These are phyloP conservation scores for Mimumesa dahlbomi DNA, from an alignment of 2,888 invertebrate species.

Conservation along the genomic window DNA sequence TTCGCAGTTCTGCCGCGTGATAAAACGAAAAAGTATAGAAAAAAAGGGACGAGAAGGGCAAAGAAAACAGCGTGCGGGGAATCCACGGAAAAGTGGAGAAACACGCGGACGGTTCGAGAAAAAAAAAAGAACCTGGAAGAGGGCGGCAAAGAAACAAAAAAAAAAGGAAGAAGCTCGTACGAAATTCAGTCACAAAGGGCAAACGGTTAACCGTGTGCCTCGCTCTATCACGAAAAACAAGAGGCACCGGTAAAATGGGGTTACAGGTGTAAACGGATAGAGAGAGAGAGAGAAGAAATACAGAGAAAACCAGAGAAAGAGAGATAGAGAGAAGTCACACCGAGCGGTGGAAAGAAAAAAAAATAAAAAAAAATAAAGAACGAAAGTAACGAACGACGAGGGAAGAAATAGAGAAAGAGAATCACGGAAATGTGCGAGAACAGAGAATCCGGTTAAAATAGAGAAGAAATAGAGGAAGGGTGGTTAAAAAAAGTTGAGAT, in stretches of 20 bases:
- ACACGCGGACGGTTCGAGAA: not conserved
- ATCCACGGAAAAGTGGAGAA: constrained; percentile 10
- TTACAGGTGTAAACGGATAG: too few relatives aligned
- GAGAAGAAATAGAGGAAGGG: not conserved
- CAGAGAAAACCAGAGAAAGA: not conserved
- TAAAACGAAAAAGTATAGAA: constrained; percentile 8
- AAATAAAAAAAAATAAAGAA: not conserved
- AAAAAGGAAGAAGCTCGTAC: not conserved
- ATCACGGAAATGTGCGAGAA: too few relatives aligned
- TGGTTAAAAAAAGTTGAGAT: constrained; percentile 27
- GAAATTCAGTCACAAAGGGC: not conserved
- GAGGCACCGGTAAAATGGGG: too few relatives aligned
- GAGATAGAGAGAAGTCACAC: not conserved
- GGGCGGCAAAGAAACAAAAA: constrained; percentile 2
- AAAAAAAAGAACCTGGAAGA: not conserved
- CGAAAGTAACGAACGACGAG: not conserved
- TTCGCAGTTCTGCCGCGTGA: constrained; percentile 33
- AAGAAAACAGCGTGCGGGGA: constrained; percentile 32
- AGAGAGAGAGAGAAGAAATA: not conserved
- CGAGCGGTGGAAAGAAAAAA: not conserved
- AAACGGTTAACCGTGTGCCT: too few relatives aligned
- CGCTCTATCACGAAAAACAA: not conserved
- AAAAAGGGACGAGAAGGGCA: not conserved
- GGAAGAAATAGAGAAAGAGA: not conserved
- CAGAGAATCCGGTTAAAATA: too few relatives aligned